phyloP scores from a whole-genome alignment of 2,888 invertebrate genomes.

The Abrostola triplasia region DNA sequence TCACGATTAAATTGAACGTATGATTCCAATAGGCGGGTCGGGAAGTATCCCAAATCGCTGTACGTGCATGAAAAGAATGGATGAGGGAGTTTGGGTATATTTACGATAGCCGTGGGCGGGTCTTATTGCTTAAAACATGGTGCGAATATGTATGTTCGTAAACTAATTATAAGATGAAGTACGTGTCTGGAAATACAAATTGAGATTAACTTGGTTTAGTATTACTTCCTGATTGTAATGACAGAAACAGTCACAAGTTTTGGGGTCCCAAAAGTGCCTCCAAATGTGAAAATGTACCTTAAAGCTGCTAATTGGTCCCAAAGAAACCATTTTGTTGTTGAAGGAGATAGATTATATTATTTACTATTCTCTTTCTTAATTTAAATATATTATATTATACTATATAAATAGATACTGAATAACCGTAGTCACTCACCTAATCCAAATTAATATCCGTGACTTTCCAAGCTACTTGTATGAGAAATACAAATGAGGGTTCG shows the following conservation, averaged over 20 bases:
- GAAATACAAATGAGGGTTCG: background rate
- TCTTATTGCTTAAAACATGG: conserved; percentile 36
- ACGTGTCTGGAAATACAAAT: background rate
- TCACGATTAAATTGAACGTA: conserved; percentile 51
- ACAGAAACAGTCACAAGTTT: no score
- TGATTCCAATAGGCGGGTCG: conserved; percentile 25
- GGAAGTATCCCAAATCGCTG: conserved; percentile 15
- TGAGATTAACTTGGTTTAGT: background rate
- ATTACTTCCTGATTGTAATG: no score
- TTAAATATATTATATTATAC: no score
- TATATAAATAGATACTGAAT: no score
- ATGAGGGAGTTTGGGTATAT: conserved; percentile 15
- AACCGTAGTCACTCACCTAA: no score
- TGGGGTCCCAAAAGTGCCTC: no score
- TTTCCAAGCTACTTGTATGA: background rate
- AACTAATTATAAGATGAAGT: conserved; percentile 15
- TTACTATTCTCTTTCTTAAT: no score
- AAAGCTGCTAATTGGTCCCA: no score
- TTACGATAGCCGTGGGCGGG: conserved; percentile 37
- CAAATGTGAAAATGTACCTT: no score
- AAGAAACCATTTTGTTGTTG: no score
- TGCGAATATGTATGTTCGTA: conserved; percentile 37
- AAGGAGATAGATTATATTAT: no score
- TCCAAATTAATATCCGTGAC: background rate
- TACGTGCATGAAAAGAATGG: conserved; percentile 48